Conservation (phyloP, 2,113 vertebrate species). For the Mola mola region DNA sequence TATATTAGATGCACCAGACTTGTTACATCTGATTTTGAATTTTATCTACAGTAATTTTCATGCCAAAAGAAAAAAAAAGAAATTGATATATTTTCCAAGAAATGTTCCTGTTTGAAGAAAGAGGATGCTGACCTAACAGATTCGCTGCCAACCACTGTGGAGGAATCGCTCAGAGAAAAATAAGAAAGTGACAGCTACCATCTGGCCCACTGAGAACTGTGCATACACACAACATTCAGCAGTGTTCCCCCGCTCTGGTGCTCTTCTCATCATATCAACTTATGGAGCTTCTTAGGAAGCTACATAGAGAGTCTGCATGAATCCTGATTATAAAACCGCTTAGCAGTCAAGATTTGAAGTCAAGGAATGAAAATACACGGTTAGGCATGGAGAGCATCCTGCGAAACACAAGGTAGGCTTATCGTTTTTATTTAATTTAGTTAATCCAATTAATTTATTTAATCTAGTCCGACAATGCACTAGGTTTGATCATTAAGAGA, state of each 20-base stretch:
- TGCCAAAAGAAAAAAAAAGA: background rate
- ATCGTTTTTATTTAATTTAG: too few species aligned
- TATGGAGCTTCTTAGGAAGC: background rate
- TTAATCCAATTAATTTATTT: too few species aligned
- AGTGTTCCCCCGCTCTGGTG: conserved; percentile 29
- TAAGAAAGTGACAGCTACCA: conserved; percentile 36
- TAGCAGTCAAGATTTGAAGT: background rate
- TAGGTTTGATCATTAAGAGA: too few species aligned
- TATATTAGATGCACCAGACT: conserved; percentile 15
- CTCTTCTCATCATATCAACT: conserved; percentile 18
- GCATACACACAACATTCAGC: conserved; percentile 10
- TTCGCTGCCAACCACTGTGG: conserved; percentile 30
- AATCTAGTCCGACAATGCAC: too few species aligned
- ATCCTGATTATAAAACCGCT: background rate
- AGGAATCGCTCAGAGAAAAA: conserved; percentile 43
- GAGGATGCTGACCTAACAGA: too few species aligned
- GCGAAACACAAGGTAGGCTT: too few species aligned
- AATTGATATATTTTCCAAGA: too few species aligned
- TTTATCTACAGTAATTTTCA: conserved; percentile 26
- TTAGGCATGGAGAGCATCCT: background rate
- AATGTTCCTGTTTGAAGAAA: too few species aligned
- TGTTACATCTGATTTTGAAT: background rate
- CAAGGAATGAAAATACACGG: conserved; percentile 2
- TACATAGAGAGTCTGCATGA: conserved; percentile 3
- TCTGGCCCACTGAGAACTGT: conserved; percentile 39